Evolutionary conservation across 2,888 invertebrate genomes (phyloP).

Genomic region (Metalampra italica): DNA sequence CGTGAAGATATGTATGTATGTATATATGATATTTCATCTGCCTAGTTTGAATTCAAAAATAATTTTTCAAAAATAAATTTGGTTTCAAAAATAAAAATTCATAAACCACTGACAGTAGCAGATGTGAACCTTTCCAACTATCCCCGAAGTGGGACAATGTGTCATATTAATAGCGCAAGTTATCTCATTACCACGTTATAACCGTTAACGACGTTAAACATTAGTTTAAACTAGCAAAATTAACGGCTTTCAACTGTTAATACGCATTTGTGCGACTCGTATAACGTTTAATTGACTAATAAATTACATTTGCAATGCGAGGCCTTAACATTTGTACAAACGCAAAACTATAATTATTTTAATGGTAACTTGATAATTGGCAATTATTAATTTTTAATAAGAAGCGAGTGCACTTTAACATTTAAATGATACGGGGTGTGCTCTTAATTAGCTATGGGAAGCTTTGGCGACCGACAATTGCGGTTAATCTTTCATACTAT

Average conservation of each 20-base stretch:
- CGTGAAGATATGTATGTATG: too few relatives aligned
- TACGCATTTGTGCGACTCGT: not conserved
- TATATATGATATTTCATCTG: too few relatives aligned
- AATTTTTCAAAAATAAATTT: too few relatives aligned
- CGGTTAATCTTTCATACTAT: too few relatives aligned
- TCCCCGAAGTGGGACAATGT: constrained; percentile 17
- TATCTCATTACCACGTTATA: constrained; percentile 35
- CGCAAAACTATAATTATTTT: not conserved
- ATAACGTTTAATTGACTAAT: not conserved
- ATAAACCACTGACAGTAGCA: not conserved
- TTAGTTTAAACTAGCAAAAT: constrained; percentile 23
- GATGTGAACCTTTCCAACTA: not conserved
- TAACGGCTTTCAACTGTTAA: constrained; percentile 5
- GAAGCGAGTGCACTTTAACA: too few relatives aligned
- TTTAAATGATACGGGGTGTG: too few relatives aligned
- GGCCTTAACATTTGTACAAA: not conserved
- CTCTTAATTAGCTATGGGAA: too few relatives aligned
- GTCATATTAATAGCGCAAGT: constrained; percentile 35
- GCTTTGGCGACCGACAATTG: too few relatives aligned
- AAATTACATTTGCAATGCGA: not conserved
- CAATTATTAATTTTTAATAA: too few relatives aligned
- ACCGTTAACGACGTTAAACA: constrained; percentile 29
- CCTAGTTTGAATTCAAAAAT: too few relatives aligned
- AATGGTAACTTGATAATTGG: too few relatives aligned
- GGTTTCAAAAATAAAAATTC: not conserved